Percentiles rank a stretch among this genome's conserved stretches.
phyloP scores from a whole-genome alignment of 2,797 vertebrate genomes.

The Lophius americanus region DNA sequence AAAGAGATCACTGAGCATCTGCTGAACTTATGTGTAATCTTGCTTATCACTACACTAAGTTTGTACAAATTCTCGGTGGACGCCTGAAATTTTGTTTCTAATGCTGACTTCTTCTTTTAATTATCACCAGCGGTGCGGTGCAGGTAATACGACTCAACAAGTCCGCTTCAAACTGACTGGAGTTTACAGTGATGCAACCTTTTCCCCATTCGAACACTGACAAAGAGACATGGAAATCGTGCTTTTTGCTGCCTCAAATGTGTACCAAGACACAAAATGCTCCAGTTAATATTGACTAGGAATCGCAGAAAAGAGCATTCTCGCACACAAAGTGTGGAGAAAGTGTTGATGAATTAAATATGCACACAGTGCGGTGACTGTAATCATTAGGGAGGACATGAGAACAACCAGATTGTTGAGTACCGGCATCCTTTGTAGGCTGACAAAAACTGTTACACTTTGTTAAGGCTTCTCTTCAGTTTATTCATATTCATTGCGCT shows the following conservation, averaged over 20 bases:
- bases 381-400: not conserved
- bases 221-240: constrained; percentile 22
- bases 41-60: not conserved
- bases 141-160: constrained; percentile 12
- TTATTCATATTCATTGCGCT: too few species aligned
- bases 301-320: constrained; percentile 9
- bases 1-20: constrained; percentile 41
- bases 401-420: not conserved
- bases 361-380: not conserved
- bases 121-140: not conserved
- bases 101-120: constrained; percentile 6
- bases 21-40: not conserved
- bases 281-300: constrained; percentile 16
- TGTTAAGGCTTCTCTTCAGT: too few species aligned
- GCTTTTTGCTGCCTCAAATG: constrained; percentile 21
- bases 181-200: constrained; percentile 16
- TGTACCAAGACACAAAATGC: constrained; percentile 23
- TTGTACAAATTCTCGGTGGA: constrained; percentile 4
- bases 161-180: constrained; percentile 4
- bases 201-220: constrained; percentile 21
- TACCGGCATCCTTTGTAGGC: not conserved
- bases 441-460: too few species aligned
- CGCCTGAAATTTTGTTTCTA: not conserved
- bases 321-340: not conserved
- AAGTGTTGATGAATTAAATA: not conserved